Percentiles rank a stretch among this genome's conserved stretches.
phyloP scores from a whole-genome alignment of 37 sponge, comb jelly and placozoan genomes.

The Lycopodina hypogea region DNA sequence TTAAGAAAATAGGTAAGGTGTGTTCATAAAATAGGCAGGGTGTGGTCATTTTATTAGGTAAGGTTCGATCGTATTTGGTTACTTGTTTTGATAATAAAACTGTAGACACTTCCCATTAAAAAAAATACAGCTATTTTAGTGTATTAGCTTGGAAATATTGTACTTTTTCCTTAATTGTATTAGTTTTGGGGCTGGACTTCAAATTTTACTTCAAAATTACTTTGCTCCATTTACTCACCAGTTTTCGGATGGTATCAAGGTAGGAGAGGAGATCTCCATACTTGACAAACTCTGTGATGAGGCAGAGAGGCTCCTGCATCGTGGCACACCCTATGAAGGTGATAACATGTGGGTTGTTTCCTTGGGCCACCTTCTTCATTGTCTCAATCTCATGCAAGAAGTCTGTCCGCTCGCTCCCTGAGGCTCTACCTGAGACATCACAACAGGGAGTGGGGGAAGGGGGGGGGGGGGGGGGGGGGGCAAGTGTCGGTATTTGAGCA shows the following conservation, averaged over 20 bases:
- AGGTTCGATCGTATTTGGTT: too few relatives aligned
- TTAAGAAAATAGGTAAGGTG: too few relatives aligned
- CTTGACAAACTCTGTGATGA: conserved; percentile 72
- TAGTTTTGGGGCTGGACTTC: too few relatives aligned
- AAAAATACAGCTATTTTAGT: too few relatives aligned
- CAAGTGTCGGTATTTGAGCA: too few relatives aligned
- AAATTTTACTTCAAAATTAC: too few relatives aligned
- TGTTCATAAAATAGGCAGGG: too few relatives aligned
- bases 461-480: neutral
- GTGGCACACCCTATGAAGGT: conserved; percentile 72
- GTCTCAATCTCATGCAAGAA: conserved; percentile 60
- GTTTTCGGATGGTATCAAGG: conserved; percentile 55
- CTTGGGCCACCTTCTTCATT: conserved; percentile 68
- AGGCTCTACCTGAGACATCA: conserved; percentile 24
- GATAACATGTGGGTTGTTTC: conserved; percentile 73
- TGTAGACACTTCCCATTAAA: too few relatives aligned
- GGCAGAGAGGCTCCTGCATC: conserved; percentile 68
- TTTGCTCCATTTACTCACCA: conserved; percentile 17
- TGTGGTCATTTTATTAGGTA: too few relatives aligned
- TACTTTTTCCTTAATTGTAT: too few relatives aligned
- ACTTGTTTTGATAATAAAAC: too few relatives aligned
- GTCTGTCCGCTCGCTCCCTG: conserved; percentile 65
- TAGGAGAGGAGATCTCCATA: conserved; percentile 74
- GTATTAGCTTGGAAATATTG: too few relatives aligned
- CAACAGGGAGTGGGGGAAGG: neutral